Conservation (phyloP, 2,113 vertebrate genomes). For the Holacanthus passer region DNA sequence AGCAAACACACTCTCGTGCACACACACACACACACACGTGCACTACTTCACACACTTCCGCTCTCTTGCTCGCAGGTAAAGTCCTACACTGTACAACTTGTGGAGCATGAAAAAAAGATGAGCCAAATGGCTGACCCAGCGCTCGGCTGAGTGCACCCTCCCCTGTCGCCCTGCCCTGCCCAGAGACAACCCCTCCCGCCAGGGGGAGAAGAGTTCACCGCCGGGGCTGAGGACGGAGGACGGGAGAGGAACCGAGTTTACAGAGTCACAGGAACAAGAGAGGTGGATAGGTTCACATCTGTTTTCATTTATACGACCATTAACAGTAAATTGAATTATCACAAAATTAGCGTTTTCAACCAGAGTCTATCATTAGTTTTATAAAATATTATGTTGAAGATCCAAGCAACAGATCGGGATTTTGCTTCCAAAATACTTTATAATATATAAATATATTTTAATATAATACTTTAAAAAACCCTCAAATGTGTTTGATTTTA, state of each 20-base stretch:
- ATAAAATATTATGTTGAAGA: background rate
- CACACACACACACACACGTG: background rate
- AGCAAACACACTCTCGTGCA: background rate
- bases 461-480: too few species aligned
- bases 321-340: background rate
- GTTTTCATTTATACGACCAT: background rate
- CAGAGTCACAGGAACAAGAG: conserved; percentile 6
- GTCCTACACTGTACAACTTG: conserved; percentile 42
- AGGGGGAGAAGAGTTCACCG: conserved; percentile 38
- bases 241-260: conserved; percentile 15
- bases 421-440: background rate
- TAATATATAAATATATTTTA: too few species aligned
- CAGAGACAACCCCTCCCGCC: conserved; percentile 44
- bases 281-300: background rate
- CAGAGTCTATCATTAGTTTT: background rate
- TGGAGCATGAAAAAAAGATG: conserved; percentile 74
- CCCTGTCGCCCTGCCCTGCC: conserved; percentile 18
- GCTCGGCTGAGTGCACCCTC: conserved; percentile 36
- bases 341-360: background rate
- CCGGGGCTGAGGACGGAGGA: conserved; percentile 33
- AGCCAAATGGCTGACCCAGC: conserved; percentile 56
- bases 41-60: background rate
- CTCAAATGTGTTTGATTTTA: too few species aligned
- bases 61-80: conserved; percentile 17
- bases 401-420: background rate